phyloP scores from a whole-genome alignment of 1,140 invertebrate genomes.

The Drosophila lowei region DNA sequence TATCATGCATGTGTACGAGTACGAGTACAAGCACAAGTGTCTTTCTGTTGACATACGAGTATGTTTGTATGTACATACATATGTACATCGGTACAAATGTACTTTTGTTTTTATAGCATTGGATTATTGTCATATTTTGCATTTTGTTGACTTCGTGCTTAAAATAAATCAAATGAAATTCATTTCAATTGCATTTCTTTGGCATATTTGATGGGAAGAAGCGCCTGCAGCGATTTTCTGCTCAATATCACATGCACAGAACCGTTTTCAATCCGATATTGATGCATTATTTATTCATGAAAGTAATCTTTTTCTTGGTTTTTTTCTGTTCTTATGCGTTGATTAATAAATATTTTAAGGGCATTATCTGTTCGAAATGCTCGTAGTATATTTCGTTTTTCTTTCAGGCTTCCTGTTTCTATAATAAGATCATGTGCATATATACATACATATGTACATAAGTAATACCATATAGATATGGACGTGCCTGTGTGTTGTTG shows the following conservation, averaged over 20 bases:
- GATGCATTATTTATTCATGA: slow-evolving; percentile 11
- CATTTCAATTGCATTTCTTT: slow-evolving; percentile 30
- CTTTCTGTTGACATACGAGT: no score
- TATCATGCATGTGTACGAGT: no score
- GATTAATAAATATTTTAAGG: slow-evolving; percentile 39
- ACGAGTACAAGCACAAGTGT: no score
- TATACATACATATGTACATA: not conserved
- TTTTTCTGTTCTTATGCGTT: slow-evolving; percentile 16
- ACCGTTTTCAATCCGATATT: slow-evolving; percentile 26
- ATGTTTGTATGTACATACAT: no score
- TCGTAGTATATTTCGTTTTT: slow-evolving; percentile 15
- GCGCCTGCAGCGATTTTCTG: slow-evolving; percentile 50
- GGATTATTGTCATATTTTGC: slow-evolving; percentile 50
- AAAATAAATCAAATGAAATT: slow-evolving; percentile 40
- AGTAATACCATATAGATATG: slow-evolving; percentile 8
- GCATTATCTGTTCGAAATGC: slow-evolving; percentile 34
- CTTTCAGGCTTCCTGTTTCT: slow-evolving; percentile 37
- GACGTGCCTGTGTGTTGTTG: not conserved
- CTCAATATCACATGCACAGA: slow-evolving; percentile 29
- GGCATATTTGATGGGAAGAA: slow-evolving; percentile 39
- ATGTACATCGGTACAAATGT: no score
- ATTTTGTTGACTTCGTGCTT: slow-evolving; percentile 58
- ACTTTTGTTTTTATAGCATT: slow-evolving; percentile 14
- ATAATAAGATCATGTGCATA: slow-evolving; percentile 19
- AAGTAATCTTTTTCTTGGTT: slow-evolving; percentile 1